phyloP scores from a whole-genome alignment of 2,113 vertebrate species.

The Barnardius zonarius region DNA sequence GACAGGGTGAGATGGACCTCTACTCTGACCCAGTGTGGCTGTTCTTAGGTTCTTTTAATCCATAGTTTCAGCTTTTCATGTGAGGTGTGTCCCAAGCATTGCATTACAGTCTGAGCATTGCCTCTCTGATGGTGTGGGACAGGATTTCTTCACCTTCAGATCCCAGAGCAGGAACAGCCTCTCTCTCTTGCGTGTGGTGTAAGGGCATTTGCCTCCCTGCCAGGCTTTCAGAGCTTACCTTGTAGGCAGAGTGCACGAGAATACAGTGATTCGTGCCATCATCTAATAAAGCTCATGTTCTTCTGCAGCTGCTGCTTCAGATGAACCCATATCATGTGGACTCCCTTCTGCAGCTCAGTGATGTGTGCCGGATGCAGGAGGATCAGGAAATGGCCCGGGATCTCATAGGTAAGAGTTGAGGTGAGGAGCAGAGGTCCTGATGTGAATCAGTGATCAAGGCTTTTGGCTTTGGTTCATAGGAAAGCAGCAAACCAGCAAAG shows the following conservation, averaged over 20 bases:
- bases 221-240: neutral
- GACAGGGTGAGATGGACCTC: neutral
- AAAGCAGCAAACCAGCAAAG: neutral
- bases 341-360: constrained; percentile 93
- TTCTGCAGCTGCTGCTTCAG: constrained; percentile 85
- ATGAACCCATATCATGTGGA: constrained; percentile 93
- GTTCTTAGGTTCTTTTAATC: neutral
- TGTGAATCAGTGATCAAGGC: neutral
- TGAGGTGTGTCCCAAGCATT: neutral
- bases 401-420: constrained; percentile 82
- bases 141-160: neutral
- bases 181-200: neutral
- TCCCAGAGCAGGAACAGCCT: neutral
- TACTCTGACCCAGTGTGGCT: neutral
- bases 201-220: neutral
- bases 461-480: neutral
- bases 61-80: neutral
- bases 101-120: no score
- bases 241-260: accelerated
- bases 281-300: neutral
- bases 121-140: neutral
- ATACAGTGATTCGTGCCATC: neutral
- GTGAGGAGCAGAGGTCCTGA: neutral
- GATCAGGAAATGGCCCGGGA: constrained; percentile 98
- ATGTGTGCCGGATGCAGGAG: constrained; percentile 93